Evolutionary conservation across 2,797 vertebrate species (phyloP), one percentile per base, ranked within the genome.

Genomic region (Silurus lanzhouensis): DNA sequence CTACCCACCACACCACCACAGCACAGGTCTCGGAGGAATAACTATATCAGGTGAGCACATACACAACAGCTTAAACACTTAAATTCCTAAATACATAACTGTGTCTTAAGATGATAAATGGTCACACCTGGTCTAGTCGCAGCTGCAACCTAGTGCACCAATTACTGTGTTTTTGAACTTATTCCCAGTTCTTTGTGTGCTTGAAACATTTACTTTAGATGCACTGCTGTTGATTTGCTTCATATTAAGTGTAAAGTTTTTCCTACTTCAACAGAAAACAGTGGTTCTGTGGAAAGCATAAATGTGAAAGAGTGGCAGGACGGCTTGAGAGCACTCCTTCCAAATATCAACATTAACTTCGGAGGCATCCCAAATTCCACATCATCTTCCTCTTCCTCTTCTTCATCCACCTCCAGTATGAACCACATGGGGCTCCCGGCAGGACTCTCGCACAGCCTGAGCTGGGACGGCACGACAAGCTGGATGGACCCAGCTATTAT

Each of bases 401-500:
- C 79, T 83, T 96, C 95, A 82, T 95, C 95, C 90, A 97, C 97
- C 92, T 99, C 97, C 96, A 98, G 97, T 95, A 96, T 98, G 94
- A 98, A 97, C 94, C 98, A 99, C 96, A 97, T 97, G 90, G 97
- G 97, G 91, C 96, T 96, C 92, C 96, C 84, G 46, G 92, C 93
- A 87, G 97, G 97, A 81, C 86, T 96, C 92, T 96, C 96, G 84
- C 97, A 98, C 96, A 98, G 97, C 95, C 95, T 98, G 94, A 99
- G 96, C 94, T 99, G 98, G 98, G 97, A 99, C 89, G 95, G 96
- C 93, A 96, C 97, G 94, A 96, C 96, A 94, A 99, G 98, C 94
- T 99, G 98, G 98, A 99, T 99, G 98, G 98, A 99, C 93, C 98
- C 98, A 87, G 98, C 98, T 91, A 99, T 99, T 93, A 99, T 99